Evolutionary conservation across 2,797 vertebrate species (phyloP), one percentile per base, ranked within the genome.

Genomic region (Steatocranus sp.): DNA sequence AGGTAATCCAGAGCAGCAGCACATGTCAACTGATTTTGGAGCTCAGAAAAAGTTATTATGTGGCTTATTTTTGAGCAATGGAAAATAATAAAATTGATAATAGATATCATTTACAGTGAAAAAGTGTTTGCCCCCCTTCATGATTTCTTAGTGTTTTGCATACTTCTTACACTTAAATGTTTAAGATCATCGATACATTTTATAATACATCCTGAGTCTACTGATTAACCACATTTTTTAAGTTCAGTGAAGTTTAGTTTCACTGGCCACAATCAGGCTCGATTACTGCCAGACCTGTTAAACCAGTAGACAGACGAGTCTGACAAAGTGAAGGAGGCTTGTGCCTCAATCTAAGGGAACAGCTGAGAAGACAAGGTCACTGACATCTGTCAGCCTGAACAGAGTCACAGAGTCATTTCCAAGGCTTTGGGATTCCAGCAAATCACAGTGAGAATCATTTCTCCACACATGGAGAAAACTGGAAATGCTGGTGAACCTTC

Each of bases 241-340:
- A 36, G 58, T 20, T 63, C 4, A 12, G 56, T 12, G 56, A 61
- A 63, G 32, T 36, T 63, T 5, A 63, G 58, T 36, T 63, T 63
- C 58, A 36, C 11, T 0, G 18, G 32, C 4, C 56, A 61, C 32
- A 63, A 1, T 20, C 58, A 38, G 58, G 58, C 34, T 38, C 11
- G 7, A 0, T 63, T 63, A 38, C 58, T 38, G 34, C 34, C 58
- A 63, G 3, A 20, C 58, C 32, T 0, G 4, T 14, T 63, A 20
- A 63, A 36, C 11, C 58, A 36, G 7, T 0, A 20, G 32, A 36
- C 2, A 36, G 32, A 63, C 0, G 6, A 36, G 18, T 20, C 32
- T 63, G n/a, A 63, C 58, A 63, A 63, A 63, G 34, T 4, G 34
- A 63, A 63, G 58, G n/a, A 63, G 58, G 32, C 32, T 20, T 36